Conservation (phyloP, 35 echinoderm and acorn worm species). For the Anneissia japonica region DNA sequence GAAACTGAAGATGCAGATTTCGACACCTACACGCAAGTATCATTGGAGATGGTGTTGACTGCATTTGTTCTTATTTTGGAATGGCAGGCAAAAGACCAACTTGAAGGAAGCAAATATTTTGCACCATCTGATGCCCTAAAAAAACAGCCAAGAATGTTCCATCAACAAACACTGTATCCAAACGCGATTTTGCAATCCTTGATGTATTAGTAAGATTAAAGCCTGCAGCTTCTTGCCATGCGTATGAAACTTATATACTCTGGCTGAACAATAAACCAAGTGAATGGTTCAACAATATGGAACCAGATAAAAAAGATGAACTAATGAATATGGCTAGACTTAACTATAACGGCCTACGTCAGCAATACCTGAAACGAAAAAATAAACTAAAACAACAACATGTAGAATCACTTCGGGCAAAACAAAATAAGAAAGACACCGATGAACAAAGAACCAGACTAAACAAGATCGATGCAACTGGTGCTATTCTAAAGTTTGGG, state of each 20-base stretch:
- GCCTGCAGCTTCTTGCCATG: background rate
- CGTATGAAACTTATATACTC: conserved; percentile 10
- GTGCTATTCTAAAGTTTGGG: too few species aligned
- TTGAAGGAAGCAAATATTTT: conserved; percentile 20
- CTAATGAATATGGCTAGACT: conserved; percentile 6
- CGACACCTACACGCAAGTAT: background rate
- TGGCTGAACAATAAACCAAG: conserved; percentile 22
- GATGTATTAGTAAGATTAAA: conserved; percentile 13
- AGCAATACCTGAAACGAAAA: background rate
- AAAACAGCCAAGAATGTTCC: background rate
- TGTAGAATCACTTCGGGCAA: background rate
- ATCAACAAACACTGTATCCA: conserved; percentile 28
- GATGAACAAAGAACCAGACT: too few species aligned
- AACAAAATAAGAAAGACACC: background rate
- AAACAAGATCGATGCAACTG: too few species aligned
- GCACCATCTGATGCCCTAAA: background rate
- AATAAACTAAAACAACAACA: conserved; percentile 6
- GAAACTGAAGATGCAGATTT: conserved; percentile 22
- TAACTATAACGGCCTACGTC: background rate
- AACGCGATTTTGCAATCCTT: conserved; percentile 11
- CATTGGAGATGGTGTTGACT: conserved; percentile 16
- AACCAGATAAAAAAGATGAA: background rate
- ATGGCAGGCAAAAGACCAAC: conserved; percentile 25
- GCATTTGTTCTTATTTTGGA: conserved; percentile 17
- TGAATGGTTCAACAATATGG: conserved; percentile 6